Conservation (phyloP, 1,140 invertebrate species). For the Armadillidium nasatum region DNA sequence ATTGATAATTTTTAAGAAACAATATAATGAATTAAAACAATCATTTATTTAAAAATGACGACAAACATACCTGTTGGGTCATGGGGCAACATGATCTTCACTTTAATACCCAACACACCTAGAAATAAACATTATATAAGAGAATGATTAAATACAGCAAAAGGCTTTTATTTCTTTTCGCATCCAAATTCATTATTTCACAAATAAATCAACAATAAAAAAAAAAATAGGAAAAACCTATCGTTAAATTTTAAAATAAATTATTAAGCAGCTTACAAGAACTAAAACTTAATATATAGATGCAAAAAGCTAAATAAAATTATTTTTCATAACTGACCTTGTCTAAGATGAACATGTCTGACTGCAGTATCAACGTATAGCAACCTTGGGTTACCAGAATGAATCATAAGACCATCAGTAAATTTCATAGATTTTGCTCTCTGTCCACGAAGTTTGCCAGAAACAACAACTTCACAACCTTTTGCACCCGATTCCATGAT, state of each 20-base stretch:
- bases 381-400: slow-evolving; percentile 96
- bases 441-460: slow-evolving; percentile 96
- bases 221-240: too few relatives aligned
- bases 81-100: slow-evolving; percentile 99
- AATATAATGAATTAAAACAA: too few relatives aligned
- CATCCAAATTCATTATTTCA: too few relatives aligned
- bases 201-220: background rate
- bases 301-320: too few relatives aligned
- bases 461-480: slow-evolving; percentile 82
- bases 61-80: slow-evolving; percentile 64
- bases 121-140: slow-evolving; percentile 1
- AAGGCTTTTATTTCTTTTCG: too few relatives aligned
- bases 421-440: slow-evolving; percentile 99
- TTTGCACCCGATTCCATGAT: slow-evolving; percentile 98
- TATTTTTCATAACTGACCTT: slow-evolving; percentile 65
- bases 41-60: too few relatives aligned
- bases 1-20: too few relatives aligned
- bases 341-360: slow-evolving; percentile 91
- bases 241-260: too few relatives aligned
- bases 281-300: too few relatives aligned
- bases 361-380: slow-evolving; percentile 98
- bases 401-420: slow-evolving; percentile 99
- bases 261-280: too few relatives aligned
- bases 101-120: slow-evolving; percentile 76
- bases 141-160: too few relatives aligned